Percentiles rank a stretch among this genome's conserved stretches.
phyloP scores from a whole-genome alignment of 2,888 invertebrate genomes.

The Drosophila anomalata region DNA sequence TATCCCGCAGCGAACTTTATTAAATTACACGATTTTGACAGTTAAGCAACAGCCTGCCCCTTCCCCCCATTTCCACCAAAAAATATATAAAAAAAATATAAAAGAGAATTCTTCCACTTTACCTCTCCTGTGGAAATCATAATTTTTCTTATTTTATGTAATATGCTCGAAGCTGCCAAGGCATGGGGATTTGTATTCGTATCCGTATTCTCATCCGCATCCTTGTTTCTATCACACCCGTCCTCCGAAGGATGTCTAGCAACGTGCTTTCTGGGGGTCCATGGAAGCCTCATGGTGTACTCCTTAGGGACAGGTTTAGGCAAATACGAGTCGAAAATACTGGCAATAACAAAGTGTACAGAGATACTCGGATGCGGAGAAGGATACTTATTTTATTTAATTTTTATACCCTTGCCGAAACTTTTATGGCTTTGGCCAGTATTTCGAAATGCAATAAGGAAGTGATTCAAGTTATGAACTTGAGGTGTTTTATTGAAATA shows the following conservation, averaged over 20 bases:
- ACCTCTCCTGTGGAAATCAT: slow-evolving; percentile 60
- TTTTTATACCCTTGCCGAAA: slow-evolving; percentile 28
- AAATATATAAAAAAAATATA: not conserved
- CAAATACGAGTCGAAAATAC: slow-evolving; percentile 57
- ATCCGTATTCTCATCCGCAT: slow-evolving; percentile 4
- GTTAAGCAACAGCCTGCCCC: slow-evolving; percentile 69
- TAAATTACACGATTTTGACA: slow-evolving; percentile 84
- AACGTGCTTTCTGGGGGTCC: slow-evolving; percentile 39
- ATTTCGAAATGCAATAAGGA: slow-evolving; percentile 2
- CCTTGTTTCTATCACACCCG: not conserved
- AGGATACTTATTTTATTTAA: slow-evolving; percentile 39
- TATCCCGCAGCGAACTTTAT: slow-evolving; percentile 84
- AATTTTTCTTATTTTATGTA: slow-evolving; percentile 75
- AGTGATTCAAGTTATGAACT: not conserved
- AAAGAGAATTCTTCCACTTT: slow-evolving; percentile 4
- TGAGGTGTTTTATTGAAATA: not conserved
- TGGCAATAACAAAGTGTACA: slow-evolving; percentile 51
- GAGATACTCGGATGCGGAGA: slow-evolving; percentile 8
- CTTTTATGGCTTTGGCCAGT: slow-evolving; percentile 10
- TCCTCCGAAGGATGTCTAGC: slow-evolving; percentile 28
- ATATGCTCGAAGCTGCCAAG: slow-evolving; percentile 64
- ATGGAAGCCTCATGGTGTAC: slow-evolving; percentile 44
- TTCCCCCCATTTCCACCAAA: not conserved
- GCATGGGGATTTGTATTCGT: slow-evolving; percentile 13
- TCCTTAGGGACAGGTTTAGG: slow-evolving; percentile 76